Conservation (phyloP, 2,113 vertebrate species). For the Xenopus borealis region DNA sequence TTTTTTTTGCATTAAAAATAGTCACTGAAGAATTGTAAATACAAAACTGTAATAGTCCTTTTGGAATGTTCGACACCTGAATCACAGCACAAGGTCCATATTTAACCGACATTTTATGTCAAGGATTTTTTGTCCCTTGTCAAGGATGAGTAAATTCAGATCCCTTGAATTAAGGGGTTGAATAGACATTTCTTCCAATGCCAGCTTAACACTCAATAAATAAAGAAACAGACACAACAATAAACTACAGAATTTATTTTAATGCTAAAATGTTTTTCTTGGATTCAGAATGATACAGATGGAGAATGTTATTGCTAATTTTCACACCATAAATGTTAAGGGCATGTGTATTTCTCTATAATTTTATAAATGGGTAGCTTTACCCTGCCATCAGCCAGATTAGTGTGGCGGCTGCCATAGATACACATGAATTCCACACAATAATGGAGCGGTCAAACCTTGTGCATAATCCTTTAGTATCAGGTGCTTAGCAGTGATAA, state of each 20-base stretch:
- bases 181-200: not conserved
- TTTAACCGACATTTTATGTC: not conserved
- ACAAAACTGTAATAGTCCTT: not conserved
- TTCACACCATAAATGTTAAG: too few species aligned
- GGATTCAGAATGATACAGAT: not conserved
- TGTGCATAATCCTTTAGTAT: too few species aligned
- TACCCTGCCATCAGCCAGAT: too few species aligned
- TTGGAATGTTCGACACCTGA: not conserved
- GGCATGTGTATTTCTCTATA: too few species aligned
- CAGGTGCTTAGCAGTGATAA: too few species aligned
- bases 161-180: not conserved
- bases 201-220: not conserved
- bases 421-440: too few species aligned
- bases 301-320: not conserved
- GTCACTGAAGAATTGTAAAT: not conserved
- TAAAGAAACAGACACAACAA: not conserved
- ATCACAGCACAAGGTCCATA: not conserved
- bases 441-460: too few species aligned
- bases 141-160: slow-evolving; percentile 1
- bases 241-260: not conserved
- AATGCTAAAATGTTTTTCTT: too few species aligned
- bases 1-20: too few species aligned
- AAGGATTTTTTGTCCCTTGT: not conserved
- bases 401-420: too few species aligned
- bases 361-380: too few species aligned